Conservation (phyloP, 2,797 vertebrate species). For the Acomys russatus region DNA sequence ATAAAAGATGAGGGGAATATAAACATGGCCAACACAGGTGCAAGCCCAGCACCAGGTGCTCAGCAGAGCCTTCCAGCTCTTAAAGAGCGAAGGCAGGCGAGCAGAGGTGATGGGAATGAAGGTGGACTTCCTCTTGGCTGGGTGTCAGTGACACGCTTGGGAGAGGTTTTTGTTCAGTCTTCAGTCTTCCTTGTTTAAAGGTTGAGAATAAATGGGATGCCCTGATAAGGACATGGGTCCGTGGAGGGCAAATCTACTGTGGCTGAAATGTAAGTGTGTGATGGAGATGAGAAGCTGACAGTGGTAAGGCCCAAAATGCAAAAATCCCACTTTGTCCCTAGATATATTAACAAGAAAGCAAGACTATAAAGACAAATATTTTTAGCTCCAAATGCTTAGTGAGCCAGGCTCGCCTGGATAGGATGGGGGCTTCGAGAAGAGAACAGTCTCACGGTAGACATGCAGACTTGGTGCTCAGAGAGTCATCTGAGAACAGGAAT, state of each 20-base stretch:
- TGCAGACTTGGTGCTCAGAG: not conserved
- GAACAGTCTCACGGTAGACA: not conserved
- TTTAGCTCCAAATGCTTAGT: not conserved
- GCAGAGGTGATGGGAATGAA: not conserved
- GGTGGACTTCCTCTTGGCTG: not conserved
- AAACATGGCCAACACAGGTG: not conserved
- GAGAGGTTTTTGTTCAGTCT: not conserved
- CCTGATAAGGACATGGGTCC: not conserved
- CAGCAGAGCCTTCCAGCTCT: not conserved
- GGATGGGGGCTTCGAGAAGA: not conserved
- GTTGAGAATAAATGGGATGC: not conserved
- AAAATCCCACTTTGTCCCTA: not conserved
- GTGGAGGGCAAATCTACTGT: not conserved
- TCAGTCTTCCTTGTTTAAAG: not conserved
- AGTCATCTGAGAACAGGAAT: not conserved
- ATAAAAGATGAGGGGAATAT: constrained; percentile 41
- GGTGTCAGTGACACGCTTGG: not conserved
- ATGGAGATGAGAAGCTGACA: not conserved
- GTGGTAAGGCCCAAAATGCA: not conserved
- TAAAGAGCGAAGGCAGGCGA: not conserved
- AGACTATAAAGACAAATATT: not conserved
- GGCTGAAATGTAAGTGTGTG: not conserved
- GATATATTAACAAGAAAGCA: not conserved
- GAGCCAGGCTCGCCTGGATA: not conserved
- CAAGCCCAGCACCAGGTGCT: not conserved